phyloP scores from a whole-genome alignment of 2,888 invertebrate genomes.

The Papilio demoleus region DNA sequence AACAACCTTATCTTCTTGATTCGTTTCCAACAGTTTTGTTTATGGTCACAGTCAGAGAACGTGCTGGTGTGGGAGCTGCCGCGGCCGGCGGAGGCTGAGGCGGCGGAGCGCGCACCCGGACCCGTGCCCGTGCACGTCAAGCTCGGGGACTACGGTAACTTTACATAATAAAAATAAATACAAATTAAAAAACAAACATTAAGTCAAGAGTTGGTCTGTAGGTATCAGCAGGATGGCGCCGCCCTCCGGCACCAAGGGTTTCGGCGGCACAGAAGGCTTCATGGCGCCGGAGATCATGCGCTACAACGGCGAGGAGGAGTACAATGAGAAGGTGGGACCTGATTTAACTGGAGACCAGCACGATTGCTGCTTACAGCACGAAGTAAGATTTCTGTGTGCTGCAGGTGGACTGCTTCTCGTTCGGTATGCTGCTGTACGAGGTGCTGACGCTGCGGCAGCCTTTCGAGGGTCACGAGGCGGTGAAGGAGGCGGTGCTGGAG shows the following conservation, averaged over 20 bases:
- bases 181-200: not conserved
- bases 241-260: conserved; percentile 97
- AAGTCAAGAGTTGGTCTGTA: conserved; percentile 49
- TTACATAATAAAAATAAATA: not conserved
- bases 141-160: conserved; percentile 95
- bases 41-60: conserved; percentile 93
- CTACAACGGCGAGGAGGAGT: conserved; percentile 99
- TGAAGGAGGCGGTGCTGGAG: conserved; percentile 97
- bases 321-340: conserved; percentile 94
- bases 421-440: conserved; percentile 99
- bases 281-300: conserved; percentile 99
- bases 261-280: conserved; percentile 99
- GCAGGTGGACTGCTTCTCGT: conserved; percentile 98
- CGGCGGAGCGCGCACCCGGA: conserved; percentile 82
- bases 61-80: conserved; percentile 99
- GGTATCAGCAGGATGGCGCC: conserved; percentile 94
- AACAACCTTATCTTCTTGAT: not conserved
- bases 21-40: too few species aligned
- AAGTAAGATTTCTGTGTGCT: not conserved
- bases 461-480: conserved; percentile 97
- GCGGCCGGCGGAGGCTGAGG: conserved; percentile 83
- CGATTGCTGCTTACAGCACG: not conserved
- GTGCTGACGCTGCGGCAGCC: conserved; percentile 96
- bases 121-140: conserved; percentile 90
- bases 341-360: not conserved